A percentile compares a stretch with the other conserved stretches of the same genome.
Evolutionary conservation across 2,797 vertebrate genomes (phyloP).

Genomic region (Scolopax bukidnonensis): DNA sequence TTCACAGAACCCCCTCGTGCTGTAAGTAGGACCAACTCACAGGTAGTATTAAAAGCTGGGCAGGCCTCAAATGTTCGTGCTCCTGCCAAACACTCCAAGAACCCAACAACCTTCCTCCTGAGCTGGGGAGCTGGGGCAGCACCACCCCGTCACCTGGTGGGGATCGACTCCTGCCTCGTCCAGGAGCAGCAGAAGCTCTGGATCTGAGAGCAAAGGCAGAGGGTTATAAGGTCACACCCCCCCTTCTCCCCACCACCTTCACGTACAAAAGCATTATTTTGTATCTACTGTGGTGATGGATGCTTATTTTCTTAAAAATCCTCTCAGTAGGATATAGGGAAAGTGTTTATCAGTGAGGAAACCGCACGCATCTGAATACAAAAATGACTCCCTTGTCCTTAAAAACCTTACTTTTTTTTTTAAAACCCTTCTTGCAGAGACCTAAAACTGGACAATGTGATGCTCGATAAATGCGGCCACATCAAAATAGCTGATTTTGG

Average conservation of each 20-base stretch:
- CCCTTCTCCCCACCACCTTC: neutral
- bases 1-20: neutral
- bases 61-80: neutral
- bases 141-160: neutral
- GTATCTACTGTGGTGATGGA: neutral
- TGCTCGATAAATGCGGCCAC: constrained; percentile 93
- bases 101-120: neutral
- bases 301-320: neutral
- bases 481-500: constrained; percentile 98
- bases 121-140: neutral
- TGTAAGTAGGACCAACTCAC: neutral
- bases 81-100: neutral
- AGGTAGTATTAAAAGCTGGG: neutral
- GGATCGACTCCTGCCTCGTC: neutral
- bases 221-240: neutral
- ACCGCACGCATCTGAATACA: neutral
- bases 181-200: neutral
- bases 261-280: neutral
- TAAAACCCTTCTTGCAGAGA: constrained; percentile 79
- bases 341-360: neutral
- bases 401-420: neutral
- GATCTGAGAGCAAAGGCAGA: neutral
- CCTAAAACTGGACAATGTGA: constrained; percentile 96
- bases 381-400: neutral
- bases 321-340: neutral